Percentiles rank a stretch among this genome's conserved stretches.
phyloP scores from a whole-genome alignment of 1,140 invertebrate species.

The Caenorhabditis inopinata region DNA sequence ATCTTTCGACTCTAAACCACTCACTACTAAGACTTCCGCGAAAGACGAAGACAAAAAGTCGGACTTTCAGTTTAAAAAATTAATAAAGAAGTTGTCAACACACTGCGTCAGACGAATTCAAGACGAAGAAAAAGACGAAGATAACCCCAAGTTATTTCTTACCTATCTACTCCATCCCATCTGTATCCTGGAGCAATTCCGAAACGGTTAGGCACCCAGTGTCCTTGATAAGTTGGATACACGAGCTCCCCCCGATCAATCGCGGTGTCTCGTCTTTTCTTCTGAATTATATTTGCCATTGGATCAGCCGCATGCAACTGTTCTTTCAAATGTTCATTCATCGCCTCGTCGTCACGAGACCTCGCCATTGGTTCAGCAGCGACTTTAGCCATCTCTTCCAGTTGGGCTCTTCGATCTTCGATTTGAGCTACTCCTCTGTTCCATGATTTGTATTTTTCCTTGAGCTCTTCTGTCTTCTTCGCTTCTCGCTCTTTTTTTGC shows the following conservation, averaged over 20 bases:
- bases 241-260: slow-evolving; percentile 41
- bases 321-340: slow-evolving; percentile 45
- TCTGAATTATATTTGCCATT: slow-evolving; percentile 37
- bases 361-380: slow-evolving; percentile 40
- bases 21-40: too few species aligned
- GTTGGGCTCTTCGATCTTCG: slow-evolving; percentile 37
- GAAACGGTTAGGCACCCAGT: slow-evolving; percentile 75
- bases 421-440: slow-evolving; percentile 38
- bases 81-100: too few species aligned
- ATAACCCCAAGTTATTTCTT: too few species aligned
- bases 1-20: too few species aligned
- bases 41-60: too few species aligned
- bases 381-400: slow-evolving; percentile 47
- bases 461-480: slow-evolving; percentile 37
- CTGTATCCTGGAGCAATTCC: slow-evolving; percentile 84
- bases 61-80: too few species aligned
- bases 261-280: slow-evolving; percentile 32
- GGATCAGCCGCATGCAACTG: slow-evolving; percentile 42
- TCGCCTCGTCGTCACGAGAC: slow-evolving; percentile 27
- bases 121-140: too few species aligned
- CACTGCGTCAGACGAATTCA: too few species aligned
- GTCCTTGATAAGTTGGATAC: slow-evolving; percentile 35
- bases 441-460: slow-evolving; percentile 40
- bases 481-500: slow-evolving; percentile 41
- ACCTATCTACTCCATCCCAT: slow-evolving; percentile 93